Base-by-base conservation (phyloP, 2,888 invertebrate species). In the Drosophila borealis region DNA sequence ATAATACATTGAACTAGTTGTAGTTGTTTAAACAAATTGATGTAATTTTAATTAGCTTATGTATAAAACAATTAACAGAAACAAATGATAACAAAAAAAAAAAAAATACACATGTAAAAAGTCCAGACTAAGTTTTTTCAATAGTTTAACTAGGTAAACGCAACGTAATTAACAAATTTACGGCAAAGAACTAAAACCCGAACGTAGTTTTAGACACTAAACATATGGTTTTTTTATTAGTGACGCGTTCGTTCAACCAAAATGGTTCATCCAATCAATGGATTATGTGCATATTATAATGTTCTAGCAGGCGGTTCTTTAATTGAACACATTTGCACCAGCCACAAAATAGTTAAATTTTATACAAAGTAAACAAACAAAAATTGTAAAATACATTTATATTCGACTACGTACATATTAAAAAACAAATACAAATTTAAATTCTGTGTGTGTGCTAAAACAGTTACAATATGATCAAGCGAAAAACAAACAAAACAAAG, bases 131-230 rank as follows among this genome's bases (percentile, higher is more conserved):
- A 77, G 69, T 72, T 82, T 74, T 80, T 81, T 78, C 70, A 64
- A 66, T 73, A 85, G 65, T 80, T 76, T 76, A 79, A 74, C 59
- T 82, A 83, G 80, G 69, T 80, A 80, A 82, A 82, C 62, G 63
- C 77, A 77, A 64, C 69, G 73, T 86, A 86, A 81, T 83, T 78
- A 83, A 83, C 79, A 63, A 83, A 85, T 85, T 71, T 69, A 65
- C 72, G 53, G 49, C 61, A 77, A 45, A 66, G 59, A 71, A 79
- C 53, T 67, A 68, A 69, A 70, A 71, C n/a, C 71, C 42, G 59
- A 71, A 44, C 33, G 49, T 75, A 75, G 72, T 64, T 51, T 59
- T 70, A 68, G 63, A 54, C 61, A 76, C 76, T 68, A 54, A 55
- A 51, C 46, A 60, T 67, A 60, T 54, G 49, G 56, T 79, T 69